Conservation (phyloP, 2,113 vertebrate species). For the Neopipo cinnamomea region DNA sequence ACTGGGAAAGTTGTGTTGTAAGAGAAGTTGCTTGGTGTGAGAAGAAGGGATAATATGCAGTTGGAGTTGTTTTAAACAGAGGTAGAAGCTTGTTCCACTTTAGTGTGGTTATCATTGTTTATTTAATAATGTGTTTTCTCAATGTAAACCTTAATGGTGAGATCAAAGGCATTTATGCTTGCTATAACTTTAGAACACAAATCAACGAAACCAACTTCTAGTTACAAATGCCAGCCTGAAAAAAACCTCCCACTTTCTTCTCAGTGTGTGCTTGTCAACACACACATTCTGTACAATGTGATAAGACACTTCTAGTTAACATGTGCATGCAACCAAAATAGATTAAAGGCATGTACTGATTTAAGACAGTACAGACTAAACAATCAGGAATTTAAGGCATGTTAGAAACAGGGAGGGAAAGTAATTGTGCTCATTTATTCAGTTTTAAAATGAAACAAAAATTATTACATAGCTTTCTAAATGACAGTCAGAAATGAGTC, state of each 20-base stretch:
- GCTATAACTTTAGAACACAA: background rate
- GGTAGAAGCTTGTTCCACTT: conserved; percentile 15
- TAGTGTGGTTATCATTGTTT: background rate
- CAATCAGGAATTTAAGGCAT: conserved; percentile 47
- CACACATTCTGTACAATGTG: conserved; percentile 8
- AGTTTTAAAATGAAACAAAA: conserved; percentile 27
- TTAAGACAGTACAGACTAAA: conserved; percentile 15
- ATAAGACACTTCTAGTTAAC: conserved; percentile 28
- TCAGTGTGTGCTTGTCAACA: background rate
- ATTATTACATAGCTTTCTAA: conserved; percentile 33
- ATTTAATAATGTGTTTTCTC: conserved; percentile 32
- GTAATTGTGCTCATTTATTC: conserved; percentile 58
- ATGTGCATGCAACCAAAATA: conserved; percentile 32
- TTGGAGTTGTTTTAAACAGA: background rate
- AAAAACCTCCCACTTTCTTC: conserved; percentile 5
- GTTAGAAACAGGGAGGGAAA: conserved; percentile 26
- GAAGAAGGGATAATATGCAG: background rate
- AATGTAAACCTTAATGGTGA: conserved; percentile 5
- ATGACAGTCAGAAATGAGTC: conserved; percentile 7
- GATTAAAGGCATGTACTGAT: conserved; percentile 29
- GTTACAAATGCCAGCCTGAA: conserved; percentile 18
- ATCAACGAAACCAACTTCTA: background rate
- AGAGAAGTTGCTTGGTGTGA: background rate
- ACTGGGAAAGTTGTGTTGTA: background rate
- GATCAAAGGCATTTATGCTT: conserved; percentile 14